Evolutionary conservation across 1,140 invertebrate species (phyloP), one percentile per base, ranked within the genome.

Genomic region (Oncopodura yosiiana): DNA sequence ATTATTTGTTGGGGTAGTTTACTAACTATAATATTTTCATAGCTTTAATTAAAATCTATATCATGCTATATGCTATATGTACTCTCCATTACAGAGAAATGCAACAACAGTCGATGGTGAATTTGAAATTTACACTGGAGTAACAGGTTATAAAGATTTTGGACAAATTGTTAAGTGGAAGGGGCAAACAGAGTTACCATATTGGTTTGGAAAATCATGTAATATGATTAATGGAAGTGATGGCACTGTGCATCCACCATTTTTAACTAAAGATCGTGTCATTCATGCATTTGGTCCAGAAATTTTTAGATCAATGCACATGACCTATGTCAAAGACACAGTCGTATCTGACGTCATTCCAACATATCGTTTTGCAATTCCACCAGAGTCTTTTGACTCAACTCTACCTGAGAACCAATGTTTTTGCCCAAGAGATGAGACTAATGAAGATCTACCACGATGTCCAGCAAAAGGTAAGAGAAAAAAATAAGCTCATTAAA

Each of bases 241-340:
- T 65, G 78, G 81, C 0, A 84, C 83, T 0, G 78, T 87, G 4
- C 87, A 86, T 67, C 75, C 83, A 4, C 82, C 84, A 0, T 78
- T 77, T 56, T 67, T 81, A 18, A 76, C 73, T 70, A 58, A 55
- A 26, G 23, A 46, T 19, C 14, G 24, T 9, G 3, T 29, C 9
- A 14, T 44, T 21, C 16, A 46, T 2, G 2, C 53, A 37, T 63
- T 56, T 18, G 49, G 36, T 30, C 6, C 39, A 21, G 54, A 52
- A 14, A 5, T 62, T 41, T 68, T n/a, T 60, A 81, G 80, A 61
- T 77, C 80, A 0, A 68, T 86, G 18, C 74, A 71, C 16, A 76
- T 82, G 0, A 69, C 71, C 52, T 86, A 74, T 63, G 70, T n/a
- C n/a, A n/a, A 76, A 39, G 71, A 72, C 39, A 77, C 80, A 37